phyloP scores from a whole-genome alignment of 2,797 vertebrate genomes.

The Acanthurus lineatus region DNA sequence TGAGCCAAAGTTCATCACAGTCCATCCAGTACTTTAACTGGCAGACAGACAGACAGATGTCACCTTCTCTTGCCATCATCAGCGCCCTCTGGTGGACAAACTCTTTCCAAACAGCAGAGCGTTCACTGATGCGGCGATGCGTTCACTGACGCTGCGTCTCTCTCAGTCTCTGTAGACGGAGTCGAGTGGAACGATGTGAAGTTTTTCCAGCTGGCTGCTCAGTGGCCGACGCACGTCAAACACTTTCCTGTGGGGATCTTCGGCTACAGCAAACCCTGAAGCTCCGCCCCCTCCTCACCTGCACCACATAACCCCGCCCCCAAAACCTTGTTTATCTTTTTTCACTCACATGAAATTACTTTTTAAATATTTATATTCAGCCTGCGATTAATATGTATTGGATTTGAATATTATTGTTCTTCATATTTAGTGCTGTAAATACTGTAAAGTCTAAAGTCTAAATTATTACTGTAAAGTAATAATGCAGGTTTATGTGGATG shows the following conservation, averaged over 20 bases:
- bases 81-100: too few species aligned
- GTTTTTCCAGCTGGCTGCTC: conserved; percentile 91
- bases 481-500: background rate
- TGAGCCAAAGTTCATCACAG: too few species aligned
- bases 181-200: conserved; percentile 91
- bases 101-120: too few species aligned
- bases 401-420: background rate
- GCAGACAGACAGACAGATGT: too few species aligned
- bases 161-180: conserved; percentile 76
- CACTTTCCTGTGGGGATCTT: conserved; percentile 90
- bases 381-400: background rate
- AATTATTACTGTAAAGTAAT: too few species aligned
- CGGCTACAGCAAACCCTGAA: conserved; percentile 83
- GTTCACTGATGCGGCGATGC: too few species aligned
- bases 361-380: conserved; percentile 5
- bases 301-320: too few species aligned
- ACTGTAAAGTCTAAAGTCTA: background rate
- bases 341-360: background rate
- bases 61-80: too few species aligned
- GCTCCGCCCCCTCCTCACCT: too few species aligned
- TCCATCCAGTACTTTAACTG: too few species aligned
- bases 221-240: conserved; percentile 91
- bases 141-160: background rate
- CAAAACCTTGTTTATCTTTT: background rate
- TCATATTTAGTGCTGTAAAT: conserved; percentile 10